Evolutionary conservation across 2,888 invertebrate species (phyloP), one percentile per base, ranked within the genome.

Genomic region (Megastigmus dorsalis): DNA sequence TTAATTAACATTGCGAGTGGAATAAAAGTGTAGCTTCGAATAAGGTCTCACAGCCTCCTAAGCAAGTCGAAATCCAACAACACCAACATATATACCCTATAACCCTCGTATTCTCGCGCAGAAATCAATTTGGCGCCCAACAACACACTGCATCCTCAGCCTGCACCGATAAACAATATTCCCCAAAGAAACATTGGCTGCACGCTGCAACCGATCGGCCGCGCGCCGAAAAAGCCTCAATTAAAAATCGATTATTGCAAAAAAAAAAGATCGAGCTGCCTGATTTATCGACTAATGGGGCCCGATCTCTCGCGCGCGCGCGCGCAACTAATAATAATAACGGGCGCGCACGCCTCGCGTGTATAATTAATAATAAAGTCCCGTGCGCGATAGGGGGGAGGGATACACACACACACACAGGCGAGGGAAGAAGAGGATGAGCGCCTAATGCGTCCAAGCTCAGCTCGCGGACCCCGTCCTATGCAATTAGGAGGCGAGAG

Each of bases 281-380:
- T 41, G 68, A 68, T 59, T 68, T 68, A 68, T 59, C 50, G 28
- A n/a, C 7, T 41, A 60, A 69, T 55, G 45, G 38, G n/a, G n/a
- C n/a, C n/a, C n/a, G n/a, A n/a, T n/a, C n/a, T n/a, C n/a, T n/a
- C 1, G 6, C 20, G 10, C 48, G 23, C 26, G 23, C 26, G 48
- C 48, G 48, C 6, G 38, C 38, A 38, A 38, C n/a, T n/a, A n/a
- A n/a, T 30, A 28, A 26, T 20, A 15, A 43, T 3, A 15, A 13
- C 23, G 38, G 23, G n/a, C 50, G 30, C 33, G 18, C 0, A n/a
- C 10, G 13, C 36, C 10, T 23, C 15, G 20, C 48, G 48, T 63
- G 13, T 4, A 33, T 33, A 63, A 48, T 63, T 50, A 36, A 63
- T 33, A 63, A 48, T 48, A 26, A 48, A 23, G 5, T 9, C 4